Evolutionary conservation across 1,140 invertebrate species (phyloP).

Genomic region (Ctenoplectra terminalis): DNA sequence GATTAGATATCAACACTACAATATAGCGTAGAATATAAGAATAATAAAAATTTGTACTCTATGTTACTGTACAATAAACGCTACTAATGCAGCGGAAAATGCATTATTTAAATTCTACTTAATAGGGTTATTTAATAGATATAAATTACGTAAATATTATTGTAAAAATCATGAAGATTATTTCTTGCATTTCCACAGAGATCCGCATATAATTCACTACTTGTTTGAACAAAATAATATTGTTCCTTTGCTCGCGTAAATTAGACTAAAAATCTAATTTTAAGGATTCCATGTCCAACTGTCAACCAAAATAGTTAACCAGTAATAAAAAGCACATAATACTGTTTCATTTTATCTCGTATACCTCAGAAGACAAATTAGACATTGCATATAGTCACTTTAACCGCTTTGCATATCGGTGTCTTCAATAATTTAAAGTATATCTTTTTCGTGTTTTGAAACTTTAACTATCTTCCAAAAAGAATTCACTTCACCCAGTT

Average conservation of each 20-base stretch:
- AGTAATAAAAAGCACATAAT: slow-evolving; percentile 29
- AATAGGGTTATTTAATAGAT: slow-evolving; percentile 39
- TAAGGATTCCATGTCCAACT: slow-evolving; percentile 22
- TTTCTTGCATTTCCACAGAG: neutral
- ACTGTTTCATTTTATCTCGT: slow-evolving; percentile 4
- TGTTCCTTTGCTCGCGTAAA: neutral
- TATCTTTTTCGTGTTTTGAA: slow-evolving; percentile 29
- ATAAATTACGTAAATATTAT: slow-evolving; percentile 36
- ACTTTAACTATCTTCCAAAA: slow-evolving; percentile 21
- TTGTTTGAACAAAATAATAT: neutral
- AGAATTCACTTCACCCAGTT: slow-evolving; percentile 26
- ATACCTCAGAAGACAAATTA: slow-evolving; percentile 21
- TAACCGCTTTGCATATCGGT: slow-evolving; percentile 8
- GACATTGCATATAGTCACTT: slow-evolving; percentile 3
- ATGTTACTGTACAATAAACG: slow-evolving; percentile 19
- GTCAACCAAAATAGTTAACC: slow-evolving; percentile 47
- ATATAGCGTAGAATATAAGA: neutral
- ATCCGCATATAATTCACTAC: slow-evolving; percentile 1
- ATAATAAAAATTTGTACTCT: neutral
- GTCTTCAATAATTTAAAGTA: slow-evolving; percentile 27
- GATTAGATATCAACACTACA: neutral
- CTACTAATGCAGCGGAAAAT: slow-evolving; percentile 11
- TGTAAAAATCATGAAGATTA: slow-evolving; percentile 1
- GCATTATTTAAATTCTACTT: slow-evolving; percentile 20
- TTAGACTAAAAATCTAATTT: slow-evolving; percentile 24